Percentiles rank a stretch among this genome's conserved stretches.
Evolutionary conservation across 2,888 invertebrate species (phyloP).

Genomic region (Drosophila mettleri): DNA sequence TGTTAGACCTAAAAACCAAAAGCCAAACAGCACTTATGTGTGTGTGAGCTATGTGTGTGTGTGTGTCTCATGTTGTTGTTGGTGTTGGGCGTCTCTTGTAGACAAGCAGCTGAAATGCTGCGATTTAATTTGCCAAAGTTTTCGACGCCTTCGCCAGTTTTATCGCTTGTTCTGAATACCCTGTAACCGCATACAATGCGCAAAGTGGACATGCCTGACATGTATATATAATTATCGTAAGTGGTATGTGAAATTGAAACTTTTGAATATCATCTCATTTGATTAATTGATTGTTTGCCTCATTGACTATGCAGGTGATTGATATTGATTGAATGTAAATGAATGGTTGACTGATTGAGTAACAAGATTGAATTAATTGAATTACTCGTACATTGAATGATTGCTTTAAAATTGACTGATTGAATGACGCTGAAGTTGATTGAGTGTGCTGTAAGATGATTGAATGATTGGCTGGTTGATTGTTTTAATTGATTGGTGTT

Average conservation of each 20-base stretch:
- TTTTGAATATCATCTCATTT: background rate
- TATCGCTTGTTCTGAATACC: conserved; percentile 57
- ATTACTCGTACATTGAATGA: background rate
- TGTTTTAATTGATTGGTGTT: too few species aligned
- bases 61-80: conserved; percentile 11
- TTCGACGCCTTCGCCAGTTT: conserved; percentile 57
- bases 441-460: background rate
- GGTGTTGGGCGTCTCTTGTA: conserved; percentile 14
- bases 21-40: conserved; percentile 32
- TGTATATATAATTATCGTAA: too few species aligned
- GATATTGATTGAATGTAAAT: background rate
- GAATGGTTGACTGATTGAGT: background rate
- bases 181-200: conserved; percentile 9
- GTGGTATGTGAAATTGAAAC: too few species aligned
- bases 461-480: background rate
- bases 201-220: background rate
- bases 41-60: background rate
- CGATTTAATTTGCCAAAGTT: conserved; percentile 74
- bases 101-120: conserved; percentile 43
- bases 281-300: background rate
- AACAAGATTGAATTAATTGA: too few species aligned
- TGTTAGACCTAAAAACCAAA: conserved; percentile 44
- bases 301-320: background rate
- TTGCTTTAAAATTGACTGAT: background rate
- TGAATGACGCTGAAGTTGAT: background rate